Conservation (phyloP, 2,888 invertebrate genomes). For the Meandrusa payeni region DNA sequence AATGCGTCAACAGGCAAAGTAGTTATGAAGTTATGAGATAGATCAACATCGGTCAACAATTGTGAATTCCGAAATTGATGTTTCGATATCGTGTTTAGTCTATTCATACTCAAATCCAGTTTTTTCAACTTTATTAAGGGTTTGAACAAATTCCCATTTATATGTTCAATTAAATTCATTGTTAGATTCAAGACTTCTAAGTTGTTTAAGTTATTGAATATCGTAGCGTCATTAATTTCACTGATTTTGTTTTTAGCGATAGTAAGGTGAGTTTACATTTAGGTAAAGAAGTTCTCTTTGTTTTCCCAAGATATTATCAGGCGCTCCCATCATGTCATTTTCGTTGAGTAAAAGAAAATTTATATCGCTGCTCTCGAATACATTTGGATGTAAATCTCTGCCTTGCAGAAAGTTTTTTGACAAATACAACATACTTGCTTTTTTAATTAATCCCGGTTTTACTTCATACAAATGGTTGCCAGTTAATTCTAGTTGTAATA, state of each 20-base stretch:
- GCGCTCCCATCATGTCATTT: slow-evolving; percentile 47
- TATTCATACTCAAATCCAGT: slow-evolving; percentile 50
- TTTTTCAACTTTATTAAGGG: slow-evolving; percentile 47
- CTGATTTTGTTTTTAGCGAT: slow-evolving; percentile 53
- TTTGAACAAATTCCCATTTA: slow-evolving; percentile 48
- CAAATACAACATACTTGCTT: slow-evolving; percentile 43
- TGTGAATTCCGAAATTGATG: slow-evolving; percentile 48
- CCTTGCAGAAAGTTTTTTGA: slow-evolving; percentile 48
- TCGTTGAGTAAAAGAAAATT: slow-evolving; percentile 46
- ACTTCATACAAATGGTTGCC: slow-evolving; percentile 41
- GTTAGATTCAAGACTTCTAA: slow-evolving; percentile 52
- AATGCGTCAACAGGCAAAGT: slow-evolving; percentile 55
- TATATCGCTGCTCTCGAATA: slow-evolving; percentile 39
- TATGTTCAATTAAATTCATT: slow-evolving; percentile 46
- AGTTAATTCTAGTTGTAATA: slow-evolving; percentile 48
- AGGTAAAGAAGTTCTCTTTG: slow-evolving; percentile 39
- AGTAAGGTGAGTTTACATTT: slow-evolving; percentile 47
- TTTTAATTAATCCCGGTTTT: slow-evolving; percentile 36
- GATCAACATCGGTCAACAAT: slow-evolving; percentile 45
- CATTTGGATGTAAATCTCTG: slow-evolving; percentile 36
- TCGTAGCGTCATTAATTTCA: slow-evolving; percentile 34
- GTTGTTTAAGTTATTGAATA: slow-evolving; percentile 44
- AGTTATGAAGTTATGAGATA: slow-evolving; percentile 54
- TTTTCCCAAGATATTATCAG: slow-evolving; percentile 41
- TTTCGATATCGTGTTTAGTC: slow-evolving; percentile 46